Evolutionary conservation across 2,888 invertebrate genomes (phyloP).

Genomic region (Drosophila mimetica): DNA sequence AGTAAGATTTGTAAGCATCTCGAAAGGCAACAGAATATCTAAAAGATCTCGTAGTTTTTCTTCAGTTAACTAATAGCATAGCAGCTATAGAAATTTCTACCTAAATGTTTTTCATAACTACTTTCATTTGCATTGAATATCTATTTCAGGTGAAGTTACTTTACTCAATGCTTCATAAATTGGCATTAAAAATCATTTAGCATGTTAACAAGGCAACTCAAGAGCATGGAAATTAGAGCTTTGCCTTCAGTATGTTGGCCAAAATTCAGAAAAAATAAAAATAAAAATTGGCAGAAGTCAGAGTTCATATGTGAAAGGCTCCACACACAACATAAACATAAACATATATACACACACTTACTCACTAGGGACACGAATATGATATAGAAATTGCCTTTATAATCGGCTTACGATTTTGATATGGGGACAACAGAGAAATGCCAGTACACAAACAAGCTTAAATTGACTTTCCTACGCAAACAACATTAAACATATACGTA

Average conservation of each 20-base stretch:
- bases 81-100: no score
- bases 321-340: slow-evolving; percentile 26
- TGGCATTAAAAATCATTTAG: slow-evolving; percentile 74
- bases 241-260: slow-evolving; percentile 13
- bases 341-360: slow-evolving; percentile 28
- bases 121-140: background rate
- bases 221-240: slow-evolving; percentile 5
- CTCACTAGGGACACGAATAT: slow-evolving; percentile 24
- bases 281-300: slow-evolving; percentile 56
- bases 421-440: slow-evolving; percentile 57
- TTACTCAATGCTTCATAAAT: slow-evolving; percentile 48
- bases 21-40: background rate
- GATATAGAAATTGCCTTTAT: slow-evolving; percentile 71
- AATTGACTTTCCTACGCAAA: slow-evolving; percentile 59
- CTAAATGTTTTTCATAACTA: no score
- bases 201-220: slow-evolving; percentile 68
- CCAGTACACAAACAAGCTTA: slow-evolving; percentile 65
- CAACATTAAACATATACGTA: slow-evolving; percentile 42
- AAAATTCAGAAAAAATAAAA: slow-evolving; percentile 54
- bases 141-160: background rate
- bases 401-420: slow-evolving; percentile 72
- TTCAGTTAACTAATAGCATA: no score
- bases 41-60: background rate
- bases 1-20: background rate
- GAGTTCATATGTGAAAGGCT: slow-evolving; percentile 50